Evolutionary conservation across 2,888 invertebrate genomes (phyloP).

Genomic region (Octonoba sinensis): DNA sequence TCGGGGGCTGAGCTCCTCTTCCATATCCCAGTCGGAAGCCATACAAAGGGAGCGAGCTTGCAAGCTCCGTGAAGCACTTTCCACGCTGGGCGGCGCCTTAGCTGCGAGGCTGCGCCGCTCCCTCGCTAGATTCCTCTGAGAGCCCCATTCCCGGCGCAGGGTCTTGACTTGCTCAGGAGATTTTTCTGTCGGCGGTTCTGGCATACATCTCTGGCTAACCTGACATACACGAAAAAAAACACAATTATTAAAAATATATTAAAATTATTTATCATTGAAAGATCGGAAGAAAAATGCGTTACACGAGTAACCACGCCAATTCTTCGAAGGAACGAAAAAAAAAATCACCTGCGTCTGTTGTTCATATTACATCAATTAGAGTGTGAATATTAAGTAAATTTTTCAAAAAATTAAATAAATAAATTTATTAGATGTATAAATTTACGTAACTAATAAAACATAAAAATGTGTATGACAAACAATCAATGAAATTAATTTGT

Average conservation of each 20-base stretch:
- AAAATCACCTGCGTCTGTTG: no score
- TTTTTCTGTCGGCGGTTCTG: conserved; percentile 2
- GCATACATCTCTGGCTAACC: conserved; percentile 29
- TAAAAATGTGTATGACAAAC: no score
- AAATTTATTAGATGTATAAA: no score
- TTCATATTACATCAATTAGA: no score
- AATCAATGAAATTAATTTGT: no score
- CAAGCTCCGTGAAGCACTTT: conserved; percentile 28
- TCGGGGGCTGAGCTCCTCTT: conserved; percentile 5
- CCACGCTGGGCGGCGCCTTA: conserved; percentile 12
- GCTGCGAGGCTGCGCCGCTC: conserved; percentile 51
- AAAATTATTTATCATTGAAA: no score
- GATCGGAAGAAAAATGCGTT: no score
- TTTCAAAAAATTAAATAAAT: no score
- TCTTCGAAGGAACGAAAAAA: no score
- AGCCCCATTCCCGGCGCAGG: conserved; percentile 58
- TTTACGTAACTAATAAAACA: no score
- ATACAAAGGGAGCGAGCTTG: conserved; percentile 55
- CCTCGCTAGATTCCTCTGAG: conserved; percentile 55
- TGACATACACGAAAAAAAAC: not conserved
- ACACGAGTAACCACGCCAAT: no score
- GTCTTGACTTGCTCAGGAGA: not conserved
- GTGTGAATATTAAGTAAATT: no score
- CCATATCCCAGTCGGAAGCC: conserved; percentile 36
- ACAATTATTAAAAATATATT: not conserved